phyloP scores from a whole-genome alignment of 2,797 vertebrate genomes.

The Emydoidea blandingii region DNA sequence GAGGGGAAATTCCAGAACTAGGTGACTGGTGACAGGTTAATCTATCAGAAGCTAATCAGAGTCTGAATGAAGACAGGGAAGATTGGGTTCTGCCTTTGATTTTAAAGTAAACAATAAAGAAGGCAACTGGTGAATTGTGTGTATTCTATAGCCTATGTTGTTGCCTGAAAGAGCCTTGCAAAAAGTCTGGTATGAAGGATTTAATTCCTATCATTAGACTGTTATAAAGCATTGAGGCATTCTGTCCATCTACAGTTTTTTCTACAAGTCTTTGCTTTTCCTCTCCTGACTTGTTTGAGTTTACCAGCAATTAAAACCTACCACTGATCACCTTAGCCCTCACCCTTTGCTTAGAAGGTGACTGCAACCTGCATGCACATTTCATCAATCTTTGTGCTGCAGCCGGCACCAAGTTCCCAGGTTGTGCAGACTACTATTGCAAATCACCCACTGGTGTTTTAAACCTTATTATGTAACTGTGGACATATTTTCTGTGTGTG shows the following conservation, averaged over 20 bases:
- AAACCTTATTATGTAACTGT: not conserved
- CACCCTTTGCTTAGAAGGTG: not conserved
- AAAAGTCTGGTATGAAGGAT: accelerated
- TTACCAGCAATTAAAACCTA: not conserved
- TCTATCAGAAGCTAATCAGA: not conserved
- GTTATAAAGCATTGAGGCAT: accelerated
- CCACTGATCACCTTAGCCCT: not conserved
- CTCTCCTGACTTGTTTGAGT: not conserved
- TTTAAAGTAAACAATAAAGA: not conserved
- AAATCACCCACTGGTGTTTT: not conserved
- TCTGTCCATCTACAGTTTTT: not conserved
- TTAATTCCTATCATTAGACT: not conserved
- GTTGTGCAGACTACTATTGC: not conserved
- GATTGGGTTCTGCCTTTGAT: not conserved
- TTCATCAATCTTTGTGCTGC: not conserved
- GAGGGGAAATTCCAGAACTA: not conserved
- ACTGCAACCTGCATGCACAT: not conserved
- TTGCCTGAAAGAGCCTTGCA: not conserved
- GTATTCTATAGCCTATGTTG: not conserved
- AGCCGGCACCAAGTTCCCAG: accelerated
- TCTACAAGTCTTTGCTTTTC: not conserved
- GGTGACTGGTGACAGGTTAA: not conserved
- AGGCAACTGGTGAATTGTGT: not conserved
- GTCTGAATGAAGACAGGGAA: not conserved
- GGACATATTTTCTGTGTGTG: not conserved